Base-by-base conservation (phyloP, 1,140 invertebrate species). In the Solenopsis fugax region DNA sequence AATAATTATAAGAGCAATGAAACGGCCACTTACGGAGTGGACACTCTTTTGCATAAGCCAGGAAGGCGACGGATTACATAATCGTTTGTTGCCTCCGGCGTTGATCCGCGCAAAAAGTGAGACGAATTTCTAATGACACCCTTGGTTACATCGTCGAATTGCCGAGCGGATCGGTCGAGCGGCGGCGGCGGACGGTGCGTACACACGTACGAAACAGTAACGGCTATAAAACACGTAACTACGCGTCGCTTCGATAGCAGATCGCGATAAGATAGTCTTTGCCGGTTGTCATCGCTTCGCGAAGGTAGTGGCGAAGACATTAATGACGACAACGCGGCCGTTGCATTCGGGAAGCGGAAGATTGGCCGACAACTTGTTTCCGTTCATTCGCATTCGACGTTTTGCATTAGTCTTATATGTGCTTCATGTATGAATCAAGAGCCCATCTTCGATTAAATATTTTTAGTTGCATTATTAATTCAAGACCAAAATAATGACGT, bases 231-330 rank as follows among this genome's bases (percentile, higher is more conserved):
- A 89, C 73, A 67, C 58, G 62, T 58, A 88, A 88, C 64, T 64
- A 88, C 56, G 69, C 72, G 50, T 77, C 29, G 41, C 24, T 5
- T 69, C 73, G 89, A 90, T 90, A 45, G 18, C 12, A 85, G 89
- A 90, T 90, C 60, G 37, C 48, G 89, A 90, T 90, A 87, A 90
- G 85, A 90, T 90, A 85, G 18, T n/a, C 56, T 50, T 12, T 58
- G 52, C 41, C 29, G 78, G 64, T 89, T 90, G 89, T 90, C 89
- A 90, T 87, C 73, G 78, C 73, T 58, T 75, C 56, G 60, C 88
- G 65, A 56, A 45, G 56, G 13, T 76, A 58, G 45, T 62, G 72
- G 24, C 24, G 29, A 41, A n/a, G 12, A 50, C 24, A 69, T 62
- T 65, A 50, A n/a, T n/a, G 24, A 21, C 48, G 48, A 67, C n/a